These are phyloP conservation scores for Drosophila nigromelanica DNA, from an alignment of 1,140 invertebrate genomes.

Conservation along the genomic window DNA sequence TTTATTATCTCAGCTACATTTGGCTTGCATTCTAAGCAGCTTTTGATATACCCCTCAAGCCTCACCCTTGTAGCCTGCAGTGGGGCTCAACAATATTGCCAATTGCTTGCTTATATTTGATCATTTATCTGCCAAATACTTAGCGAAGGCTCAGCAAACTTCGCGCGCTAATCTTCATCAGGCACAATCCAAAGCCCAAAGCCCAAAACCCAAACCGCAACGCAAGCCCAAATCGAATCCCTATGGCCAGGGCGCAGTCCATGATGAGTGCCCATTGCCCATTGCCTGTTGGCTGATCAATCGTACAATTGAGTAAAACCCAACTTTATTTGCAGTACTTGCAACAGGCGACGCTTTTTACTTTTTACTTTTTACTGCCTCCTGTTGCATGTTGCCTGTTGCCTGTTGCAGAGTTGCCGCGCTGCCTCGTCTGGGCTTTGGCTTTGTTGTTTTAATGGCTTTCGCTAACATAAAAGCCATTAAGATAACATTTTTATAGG, in stretches of 20 bases:
- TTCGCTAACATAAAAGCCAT: constrained; percentile 83
- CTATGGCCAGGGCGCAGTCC: constrained; percentile 39
- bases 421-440: constrained; percentile 44
- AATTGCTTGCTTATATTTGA: constrained; percentile 35
- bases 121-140: constrained; percentile 51
- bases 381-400: constrained; percentile 40
- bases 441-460: constrained; percentile 83
- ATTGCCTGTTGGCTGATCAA: constrained; percentile 72
- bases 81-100: constrained; percentile 5
- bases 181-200: constrained; percentile 13
- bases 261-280: constrained; percentile 47
- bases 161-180: constrained; percentile 43
- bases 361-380: constrained; percentile 35
- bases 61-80: not conserved
- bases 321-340: constrained; percentile 79
- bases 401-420: too few relatives aligned
- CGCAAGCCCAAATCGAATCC: constrained; percentile 25
- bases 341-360: constrained; percentile 59
- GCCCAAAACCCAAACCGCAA: constrained; percentile 4
- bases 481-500: constrained; percentile 84
- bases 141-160: constrained; percentile 23
- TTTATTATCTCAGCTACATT: not conserved
- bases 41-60: not conserved
- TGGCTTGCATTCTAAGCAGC: not conserved
- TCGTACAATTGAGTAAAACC: constrained; percentile 81